Percentiles rank a stretch among this genome's conserved stretches.
These are phyloP conservation scores for Pterois miles DNA, from an alignment of 2,797 vertebrate species.

Conservation along the genomic window DNA sequence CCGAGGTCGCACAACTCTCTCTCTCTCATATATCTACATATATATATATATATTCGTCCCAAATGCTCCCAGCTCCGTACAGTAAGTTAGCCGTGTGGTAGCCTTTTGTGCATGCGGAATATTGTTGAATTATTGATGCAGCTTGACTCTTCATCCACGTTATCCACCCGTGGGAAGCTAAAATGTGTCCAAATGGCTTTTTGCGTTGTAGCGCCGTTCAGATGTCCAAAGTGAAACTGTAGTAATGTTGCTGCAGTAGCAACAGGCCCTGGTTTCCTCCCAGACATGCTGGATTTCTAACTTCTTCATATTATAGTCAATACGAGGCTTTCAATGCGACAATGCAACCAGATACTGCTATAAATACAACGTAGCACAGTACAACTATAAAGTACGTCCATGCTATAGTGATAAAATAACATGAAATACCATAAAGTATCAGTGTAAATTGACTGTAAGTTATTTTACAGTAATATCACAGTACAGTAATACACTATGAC, in stretches of 20 bases:
- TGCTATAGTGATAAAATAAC: background rate
- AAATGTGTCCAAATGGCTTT: conserved; percentile 9
- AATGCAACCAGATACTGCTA: background rate
- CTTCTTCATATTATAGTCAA: background rate
- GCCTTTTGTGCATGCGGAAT: conserved; percentile 39
- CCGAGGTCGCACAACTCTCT: conserved; percentile 43
- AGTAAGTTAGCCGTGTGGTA: conserved; percentile 30
- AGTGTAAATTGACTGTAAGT: background rate
- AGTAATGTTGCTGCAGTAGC: conserved; percentile 9
- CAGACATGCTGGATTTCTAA: background rate
- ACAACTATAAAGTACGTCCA: background rate
- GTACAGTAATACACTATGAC: background rate
- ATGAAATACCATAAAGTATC: background rate
- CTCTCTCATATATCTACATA: no score
- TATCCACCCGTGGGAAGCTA: background rate
- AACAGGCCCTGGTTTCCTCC: conserved; percentile 18
- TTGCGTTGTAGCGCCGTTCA: background rate
- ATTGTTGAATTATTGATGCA: conserved; percentile 35
- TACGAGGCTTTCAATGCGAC: no score
- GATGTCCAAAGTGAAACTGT: conserved; percentile 25
- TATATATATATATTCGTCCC: background rate
- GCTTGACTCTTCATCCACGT: background rate
- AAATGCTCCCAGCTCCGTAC: background rate
- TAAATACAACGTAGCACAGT: background rate
- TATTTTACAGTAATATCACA: background rate